Percentiles rank a stretch among this genome's conserved stretches.
Evolutionary conservation across 1,140 invertebrate genomes (phyloP).

Genomic region (Scaptodrosophila lebanonensis): DNA sequence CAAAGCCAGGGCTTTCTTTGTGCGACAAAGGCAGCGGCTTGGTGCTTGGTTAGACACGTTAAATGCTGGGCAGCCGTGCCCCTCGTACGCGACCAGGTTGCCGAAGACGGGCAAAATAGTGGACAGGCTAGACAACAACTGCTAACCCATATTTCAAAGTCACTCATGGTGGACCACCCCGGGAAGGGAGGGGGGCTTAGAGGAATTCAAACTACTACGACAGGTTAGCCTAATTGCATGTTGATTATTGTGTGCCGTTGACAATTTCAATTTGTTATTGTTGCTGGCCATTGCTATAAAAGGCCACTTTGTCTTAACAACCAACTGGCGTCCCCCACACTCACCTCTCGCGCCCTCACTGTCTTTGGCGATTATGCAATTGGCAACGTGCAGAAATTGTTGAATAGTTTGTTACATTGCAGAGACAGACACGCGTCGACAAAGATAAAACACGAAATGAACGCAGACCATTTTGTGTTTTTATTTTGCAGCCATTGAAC

Average conservation of each 20-base stretch:
- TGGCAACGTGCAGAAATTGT: slow-evolving; percentile 70
- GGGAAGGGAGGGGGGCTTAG: no score
- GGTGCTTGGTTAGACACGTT: slow-evolving; percentile 2
- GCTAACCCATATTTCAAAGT: slow-evolving; percentile 73
- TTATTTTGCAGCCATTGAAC: no score
- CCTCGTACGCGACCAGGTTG: no score
- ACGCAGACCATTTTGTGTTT: no score
- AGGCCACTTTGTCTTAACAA: no score
- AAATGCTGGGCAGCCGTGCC: neutral
- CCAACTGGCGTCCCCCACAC: slow-evolving; percentile 43
- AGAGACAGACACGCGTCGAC: no score
- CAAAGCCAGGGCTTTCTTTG: slow-evolving; percentile 25
- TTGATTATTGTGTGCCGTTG: slow-evolving; percentile 54
- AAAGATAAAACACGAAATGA: no score
- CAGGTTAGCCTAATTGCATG: slow-evolving; percentile 65
- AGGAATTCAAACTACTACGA: no score
- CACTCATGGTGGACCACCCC: slow-evolving; percentile 55
- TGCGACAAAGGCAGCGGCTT: slow-evolving; percentile 25
- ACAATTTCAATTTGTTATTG: slow-evolving; percentile 71
- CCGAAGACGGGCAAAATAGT: no score
- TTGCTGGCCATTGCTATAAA: no score
- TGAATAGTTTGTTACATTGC: slow-evolving; percentile 43
- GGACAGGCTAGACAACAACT: slow-evolving; percentile 23
- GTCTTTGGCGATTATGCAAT: slow-evolving; percentile 50
- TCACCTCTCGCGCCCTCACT: slow-evolving; percentile 8